phyloP scores from a whole-genome alignment of 2,797 vertebrate genomes.

The Acipenser oxyrinchus region DNA sequence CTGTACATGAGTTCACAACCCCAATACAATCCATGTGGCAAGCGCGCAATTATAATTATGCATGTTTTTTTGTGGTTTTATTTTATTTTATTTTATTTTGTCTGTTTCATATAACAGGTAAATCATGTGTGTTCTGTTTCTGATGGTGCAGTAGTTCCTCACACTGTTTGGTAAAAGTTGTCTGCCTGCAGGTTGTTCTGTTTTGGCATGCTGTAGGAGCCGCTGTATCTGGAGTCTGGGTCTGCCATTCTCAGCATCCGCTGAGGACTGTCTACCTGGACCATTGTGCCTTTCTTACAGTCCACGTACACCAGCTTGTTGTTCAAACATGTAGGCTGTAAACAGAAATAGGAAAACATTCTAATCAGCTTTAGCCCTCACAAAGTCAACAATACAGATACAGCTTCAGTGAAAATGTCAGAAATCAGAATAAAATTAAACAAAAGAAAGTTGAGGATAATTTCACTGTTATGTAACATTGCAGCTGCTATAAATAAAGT shows the following conservation, averaged over 20 bases:
- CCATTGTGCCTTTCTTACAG: constrained; percentile 77
- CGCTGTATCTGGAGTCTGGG: constrained; percentile 79
- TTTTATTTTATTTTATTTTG: constrained; percentile 1
- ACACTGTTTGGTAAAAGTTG: constrained; percentile 85
- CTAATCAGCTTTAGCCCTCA: background rate
- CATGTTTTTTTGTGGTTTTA: constrained; percentile 21
- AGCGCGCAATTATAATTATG: constrained; percentile 50
- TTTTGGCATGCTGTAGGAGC: constrained; percentile 89
- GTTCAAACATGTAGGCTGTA: constrained; percentile 76
- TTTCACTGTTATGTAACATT: too few relatives aligned
- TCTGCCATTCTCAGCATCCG: constrained; percentile 81
- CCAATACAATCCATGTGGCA: constrained; percentile 69
- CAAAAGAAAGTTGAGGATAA: too few relatives aligned
- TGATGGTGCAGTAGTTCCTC: constrained; percentile 48
- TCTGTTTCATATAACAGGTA: constrained; percentile 18
- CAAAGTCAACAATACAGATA: too few relatives aligned
- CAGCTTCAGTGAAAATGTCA: too few relatives aligned
- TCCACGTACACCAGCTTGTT: constrained; percentile 80
- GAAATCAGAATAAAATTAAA: too few relatives aligned
- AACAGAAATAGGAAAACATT: constrained; percentile 22
- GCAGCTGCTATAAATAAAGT: too few relatives aligned
- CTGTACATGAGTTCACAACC: constrained; percentile 65
- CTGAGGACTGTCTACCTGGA: constrained; percentile 73
- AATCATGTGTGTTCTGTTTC: constrained; percentile 19
- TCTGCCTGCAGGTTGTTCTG: constrained; percentile 80